Conservation (phyloP, 2,113 vertebrate species). For the Mungos mungo region DNA sequence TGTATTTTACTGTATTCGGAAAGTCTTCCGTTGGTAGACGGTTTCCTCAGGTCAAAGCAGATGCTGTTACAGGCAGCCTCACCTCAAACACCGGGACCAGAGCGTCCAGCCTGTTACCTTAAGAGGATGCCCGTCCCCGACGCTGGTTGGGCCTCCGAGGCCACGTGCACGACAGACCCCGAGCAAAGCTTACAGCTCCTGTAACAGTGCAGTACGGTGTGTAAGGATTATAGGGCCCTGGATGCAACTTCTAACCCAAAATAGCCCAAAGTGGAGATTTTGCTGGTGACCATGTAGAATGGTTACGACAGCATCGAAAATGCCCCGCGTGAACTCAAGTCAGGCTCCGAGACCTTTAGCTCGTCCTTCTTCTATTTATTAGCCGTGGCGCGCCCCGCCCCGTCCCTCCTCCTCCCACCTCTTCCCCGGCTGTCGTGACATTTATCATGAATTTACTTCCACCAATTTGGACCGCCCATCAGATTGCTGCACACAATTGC, state of each 20-base stretch:
- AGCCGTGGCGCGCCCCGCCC: neutral
- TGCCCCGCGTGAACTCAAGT: neutral
- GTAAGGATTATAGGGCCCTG: neutral
- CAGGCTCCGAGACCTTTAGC: neutral
- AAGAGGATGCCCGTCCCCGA: neutral
- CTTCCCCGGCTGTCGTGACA: conserved; percentile 36
- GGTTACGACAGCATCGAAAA: neutral
- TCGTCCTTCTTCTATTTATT: conserved; percentile 31
- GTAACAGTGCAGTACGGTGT: too few species aligned
- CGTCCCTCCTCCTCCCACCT: conserved; percentile 36
- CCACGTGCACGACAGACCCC: neutral
- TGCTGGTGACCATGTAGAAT: neutral
- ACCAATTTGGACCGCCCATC: neutral
- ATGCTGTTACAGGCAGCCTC: neutral
- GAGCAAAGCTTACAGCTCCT: neutral
- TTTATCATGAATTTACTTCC: conserved; percentile 47
- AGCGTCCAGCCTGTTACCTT: neutral
- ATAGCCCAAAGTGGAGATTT: neutral
- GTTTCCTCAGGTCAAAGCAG: conserved; percentile 16
- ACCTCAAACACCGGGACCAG: neutral
- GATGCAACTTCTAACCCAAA: neutral
- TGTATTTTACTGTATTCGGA: neutral
- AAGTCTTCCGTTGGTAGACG: neutral
- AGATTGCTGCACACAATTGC: conserved; percentile 15
- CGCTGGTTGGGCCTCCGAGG: neutral